A percentile compares a stretch with the other conserved stretches of the same genome.
Conservation (phyloP, 2,888 invertebrate genomes). For the Bruchidius siliquastri region DNA sequence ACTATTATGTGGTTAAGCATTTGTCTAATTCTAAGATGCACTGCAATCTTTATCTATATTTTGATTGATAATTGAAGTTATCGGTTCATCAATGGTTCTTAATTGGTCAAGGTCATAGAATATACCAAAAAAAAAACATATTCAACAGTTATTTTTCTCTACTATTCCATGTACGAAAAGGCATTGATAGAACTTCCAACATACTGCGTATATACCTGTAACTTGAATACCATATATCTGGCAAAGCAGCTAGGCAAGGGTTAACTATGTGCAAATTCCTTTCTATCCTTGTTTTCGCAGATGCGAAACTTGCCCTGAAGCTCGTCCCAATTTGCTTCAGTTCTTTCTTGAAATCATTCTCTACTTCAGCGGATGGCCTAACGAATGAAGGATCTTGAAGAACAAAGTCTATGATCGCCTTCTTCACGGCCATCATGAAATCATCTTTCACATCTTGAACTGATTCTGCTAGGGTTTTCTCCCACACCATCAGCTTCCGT, state of each 20-base stretch:
- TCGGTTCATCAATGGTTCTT: too few species aligned
- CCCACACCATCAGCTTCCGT: conserved; percentile 58
- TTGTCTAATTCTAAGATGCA: too few species aligned
- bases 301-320: conserved; percentile 56
- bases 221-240: conserved; percentile 69
- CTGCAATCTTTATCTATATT: too few species aligned
- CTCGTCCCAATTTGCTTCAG: conserved; percentile 59
- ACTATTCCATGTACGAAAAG: too few species aligned
- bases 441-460: conserved; percentile 79
- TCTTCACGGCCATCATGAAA: conserved; percentile 83
- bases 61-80: too few species aligned
- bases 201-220: conserved; percentile 13
- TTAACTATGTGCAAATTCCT: conserved; percentile 71
- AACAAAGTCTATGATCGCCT: conserved; percentile 88
- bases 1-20: too few species aligned
- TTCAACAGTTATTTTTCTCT: too few species aligned
- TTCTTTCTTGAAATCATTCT: conserved; percentile 55
- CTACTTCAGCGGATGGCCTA: conserved; percentile 51
- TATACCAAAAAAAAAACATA: too few species aligned
- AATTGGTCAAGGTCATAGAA: too few species aligned
- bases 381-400: conserved; percentile 68
- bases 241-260: conserved; percentile 73
- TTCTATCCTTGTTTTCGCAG: conserved; percentile 49
- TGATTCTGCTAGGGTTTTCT: conserved; percentile 54
- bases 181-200: too few species aligned